Evolutionary conservation across 2,797 vertebrate species (phyloP).

Genomic region (Rhinophrynus dorsalis): DNA sequence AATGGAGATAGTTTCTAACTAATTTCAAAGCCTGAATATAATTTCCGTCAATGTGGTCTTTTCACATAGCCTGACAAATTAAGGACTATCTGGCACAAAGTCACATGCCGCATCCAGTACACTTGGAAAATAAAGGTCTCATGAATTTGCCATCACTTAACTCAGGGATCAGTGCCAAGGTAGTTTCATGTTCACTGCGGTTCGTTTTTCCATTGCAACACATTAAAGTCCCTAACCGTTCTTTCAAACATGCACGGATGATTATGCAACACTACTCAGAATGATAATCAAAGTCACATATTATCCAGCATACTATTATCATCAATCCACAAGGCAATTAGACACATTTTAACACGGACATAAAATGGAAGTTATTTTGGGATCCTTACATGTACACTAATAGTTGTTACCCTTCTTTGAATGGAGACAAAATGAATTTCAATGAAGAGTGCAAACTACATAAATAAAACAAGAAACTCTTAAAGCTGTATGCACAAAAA

Average conservation of each 20-base stretch:
- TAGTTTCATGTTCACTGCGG: slow-evolving; percentile 6
- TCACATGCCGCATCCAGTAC: slow-evolving; percentile 18
- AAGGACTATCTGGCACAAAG: slow-evolving; percentile 33
- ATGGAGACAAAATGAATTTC: too few relatives aligned
- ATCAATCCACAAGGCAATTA: slow-evolving; percentile 6
- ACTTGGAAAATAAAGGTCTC: slow-evolving; percentile 31
- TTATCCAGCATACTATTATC: background rate
- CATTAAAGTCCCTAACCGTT: background rate
- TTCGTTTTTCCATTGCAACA: slow-evolving; percentile 7
- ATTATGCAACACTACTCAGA: background rate
- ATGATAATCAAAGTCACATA: background rate
- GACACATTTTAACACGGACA: background rate
- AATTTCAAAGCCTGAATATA: slow-evolving; percentile 33
- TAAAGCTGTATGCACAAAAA: too few relatives aligned
- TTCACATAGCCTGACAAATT: slow-evolving; percentile 35
- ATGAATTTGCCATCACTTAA: slow-evolving; percentile 42
- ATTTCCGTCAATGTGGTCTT: slow-evolving; percentile 39
- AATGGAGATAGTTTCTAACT: slow-evolving; percentile 13
- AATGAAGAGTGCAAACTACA: too few relatives aligned
- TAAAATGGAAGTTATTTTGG: background rate
- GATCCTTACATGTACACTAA: background rate
- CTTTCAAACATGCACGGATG: background rate
- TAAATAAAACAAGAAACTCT: too few relatives aligned
- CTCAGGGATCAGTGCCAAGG: slow-evolving; percentile 1
- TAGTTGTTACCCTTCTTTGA: too few relatives aligned